Evolutionary conservation across 1,140 invertebrate species (phyloP), one percentile per base, ranked within the genome.

Genomic region (Conus betulinus): DNA sequence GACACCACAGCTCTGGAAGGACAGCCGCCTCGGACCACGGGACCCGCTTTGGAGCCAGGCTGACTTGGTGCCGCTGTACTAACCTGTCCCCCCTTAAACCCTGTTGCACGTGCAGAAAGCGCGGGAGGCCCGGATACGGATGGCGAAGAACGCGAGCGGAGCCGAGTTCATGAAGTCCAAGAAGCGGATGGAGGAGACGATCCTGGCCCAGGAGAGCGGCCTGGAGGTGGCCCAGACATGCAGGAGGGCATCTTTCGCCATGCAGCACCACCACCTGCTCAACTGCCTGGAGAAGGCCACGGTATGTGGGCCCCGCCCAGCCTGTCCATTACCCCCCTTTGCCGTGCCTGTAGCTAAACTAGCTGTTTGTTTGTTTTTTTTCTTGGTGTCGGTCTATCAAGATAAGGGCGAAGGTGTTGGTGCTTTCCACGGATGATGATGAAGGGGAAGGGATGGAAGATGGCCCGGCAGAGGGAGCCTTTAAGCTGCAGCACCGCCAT

Each of bases 81-180:
- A 78, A 78, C 25, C 11, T n/a, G 76, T 51, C 76, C 74, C 39
- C n/a, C 74, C 74, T 78, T n/a, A 0, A 78, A 78, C 39, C 74
- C n/a, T 39, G 74, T 25, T 78, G 74, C n/a, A 78, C n/a, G 83
- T 63, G 57, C 97, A 99, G 99, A 99, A 99, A 98, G 99, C 99
- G 67, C 97, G 99, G 90, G 96, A 99, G 94, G 98, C 99, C 74
- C 97, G 99, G 90, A 99, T 99, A 93, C 97, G 98, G 90, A 99
- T 99, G 94, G 99, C 99, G 60, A 99, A 99, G 95, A 99, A 99
- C 60, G 99, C 99, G 8, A 99, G 98, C 84, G 99, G 99, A 23
- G 99, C 99, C 10, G 99, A 99, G 8, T 99, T 99, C 95, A 98
- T 99, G 84, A 98, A 97, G 94, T 99, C 99, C 96, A 99, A 99